Evolutionary conservation across 2,888 invertebrate genomes (phyloP).

Genomic region (Barypeithes pellucidus): DNA sequence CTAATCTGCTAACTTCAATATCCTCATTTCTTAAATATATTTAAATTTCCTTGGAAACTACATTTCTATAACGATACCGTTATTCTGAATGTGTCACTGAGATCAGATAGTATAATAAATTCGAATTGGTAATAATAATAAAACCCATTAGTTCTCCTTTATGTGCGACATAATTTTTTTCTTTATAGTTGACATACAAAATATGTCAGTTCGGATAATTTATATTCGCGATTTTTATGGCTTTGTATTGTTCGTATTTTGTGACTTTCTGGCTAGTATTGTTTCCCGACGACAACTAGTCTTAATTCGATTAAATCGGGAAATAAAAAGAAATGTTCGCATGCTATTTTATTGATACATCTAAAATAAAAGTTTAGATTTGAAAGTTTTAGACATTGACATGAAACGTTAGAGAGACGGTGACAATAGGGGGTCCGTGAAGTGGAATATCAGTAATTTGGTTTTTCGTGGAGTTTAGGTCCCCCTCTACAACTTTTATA

Average conservation of each 20-base stretch:
- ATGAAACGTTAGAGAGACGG: too few relatives aligned
- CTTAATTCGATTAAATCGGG: too few relatives aligned
- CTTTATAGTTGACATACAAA: not conserved
- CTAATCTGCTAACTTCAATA: too few relatives aligned
- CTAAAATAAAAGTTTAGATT: too few relatives aligned
- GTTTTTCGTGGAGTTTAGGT: too few relatives aligned
- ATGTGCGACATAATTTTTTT: not conserved
- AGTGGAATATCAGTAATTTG: too few relatives aligned
- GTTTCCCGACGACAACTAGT: too few relatives aligned
- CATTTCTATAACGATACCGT: slow-evolving; percentile 21
- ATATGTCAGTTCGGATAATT: slow-evolving; percentile 4
- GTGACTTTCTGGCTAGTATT: not conserved
- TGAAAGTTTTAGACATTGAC: too few relatives aligned
- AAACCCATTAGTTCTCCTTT: slow-evolving; percentile 5
- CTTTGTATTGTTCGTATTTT: slow-evolving; percentile 3
- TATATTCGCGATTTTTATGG: not conserved
- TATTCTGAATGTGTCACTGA: slow-evolving; percentile 18
- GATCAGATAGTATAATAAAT: slow-evolving; percentile 12
- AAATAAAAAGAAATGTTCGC: too few relatives aligned
- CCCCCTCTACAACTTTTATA: too few relatives aligned
- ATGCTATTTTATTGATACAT: not conserved
- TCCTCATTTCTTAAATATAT: too few relatives aligned
- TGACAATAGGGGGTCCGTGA: too few relatives aligned
- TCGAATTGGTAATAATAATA: slow-evolving; percentile 7
- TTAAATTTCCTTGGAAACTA: slow-evolving; percentile 27